Percentiles rank a stretch among this genome's conserved stretches.
Conservation (phyloP, 2,113 vertebrate species). For the Anas platyrhynchos region DNA sequence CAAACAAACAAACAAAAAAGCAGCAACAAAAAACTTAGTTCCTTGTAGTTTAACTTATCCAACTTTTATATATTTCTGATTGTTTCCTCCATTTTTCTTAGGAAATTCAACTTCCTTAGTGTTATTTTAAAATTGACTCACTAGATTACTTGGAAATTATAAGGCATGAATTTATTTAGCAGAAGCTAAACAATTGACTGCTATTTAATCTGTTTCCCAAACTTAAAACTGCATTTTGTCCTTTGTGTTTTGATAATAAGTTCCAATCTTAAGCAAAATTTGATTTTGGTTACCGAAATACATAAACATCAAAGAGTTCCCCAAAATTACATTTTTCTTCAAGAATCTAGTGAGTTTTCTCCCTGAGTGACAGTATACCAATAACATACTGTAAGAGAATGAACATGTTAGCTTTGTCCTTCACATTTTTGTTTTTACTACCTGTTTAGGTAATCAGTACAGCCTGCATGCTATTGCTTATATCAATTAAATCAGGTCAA, state of each 20-base stretch:
- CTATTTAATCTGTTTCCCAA: background rate
- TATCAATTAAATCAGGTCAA: slow-evolving; percentile 81
- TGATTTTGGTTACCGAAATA: slow-evolving; percentile 27
- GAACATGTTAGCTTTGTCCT: background rate
- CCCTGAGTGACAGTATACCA: background rate
- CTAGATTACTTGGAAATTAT: background rate
- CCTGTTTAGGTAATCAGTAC: slow-evolving; percentile 75
- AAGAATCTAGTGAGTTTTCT: slow-evolving; percentile 26
- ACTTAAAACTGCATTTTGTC: background rate
- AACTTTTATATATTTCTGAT: background rate
- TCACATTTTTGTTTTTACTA: slow-evolving; percentile 47
- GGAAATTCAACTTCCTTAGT: background rate
- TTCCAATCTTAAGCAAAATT: background rate
- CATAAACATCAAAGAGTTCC: slow-evolving; percentile 16
- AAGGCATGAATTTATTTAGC: background rate
- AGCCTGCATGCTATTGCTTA: slow-evolving; percentile 53
- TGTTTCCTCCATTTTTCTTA: background rate
- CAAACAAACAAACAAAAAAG: no score
- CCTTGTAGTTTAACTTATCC: background rate
- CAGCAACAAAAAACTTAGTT: no score
- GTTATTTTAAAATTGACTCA: background rate
- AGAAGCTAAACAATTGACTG: background rate
- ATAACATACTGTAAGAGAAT: slow-evolving; percentile 4
- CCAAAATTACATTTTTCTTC: slow-evolving; percentile 4
- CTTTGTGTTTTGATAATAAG: background rate